A percentile compares a stretch with the other conserved stretches of the same genome.
phyloP scores from a whole-genome alignment of 2,113 vertebrate genomes.

The Gorilla gorilla region DNA sequence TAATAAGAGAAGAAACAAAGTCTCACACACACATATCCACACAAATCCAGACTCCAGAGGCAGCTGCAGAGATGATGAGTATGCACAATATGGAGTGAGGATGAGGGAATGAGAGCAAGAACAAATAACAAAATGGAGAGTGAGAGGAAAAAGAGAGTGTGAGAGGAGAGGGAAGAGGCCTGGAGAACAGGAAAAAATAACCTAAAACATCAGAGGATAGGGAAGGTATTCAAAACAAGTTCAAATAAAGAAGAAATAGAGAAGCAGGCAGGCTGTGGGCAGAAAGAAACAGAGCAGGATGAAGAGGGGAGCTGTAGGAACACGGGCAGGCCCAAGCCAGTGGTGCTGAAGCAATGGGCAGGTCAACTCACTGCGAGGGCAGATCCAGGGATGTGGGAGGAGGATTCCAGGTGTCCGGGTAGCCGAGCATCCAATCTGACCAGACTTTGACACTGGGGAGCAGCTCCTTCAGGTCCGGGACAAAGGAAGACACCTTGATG shows the following conservation, averaged over 20 bases:
- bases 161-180: not conserved
- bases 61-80: not conserved
- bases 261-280: not conserved
- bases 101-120: not conserved
- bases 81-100: not conserved
- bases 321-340: not conserved
- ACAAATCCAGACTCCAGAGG: not conserved
- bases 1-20: conserved; percentile 3
- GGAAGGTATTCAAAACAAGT: not conserved
- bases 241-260: not conserved
- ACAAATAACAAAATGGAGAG: conserved; percentile 5
- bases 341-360: not conserved
- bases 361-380: conserved; percentile 84
- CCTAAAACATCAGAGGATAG: not conserved
- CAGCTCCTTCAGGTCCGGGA: conserved; percentile 92
- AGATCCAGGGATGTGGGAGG: conserved; percentile 89
- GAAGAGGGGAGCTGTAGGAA: not conserved
- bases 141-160: not conserved
- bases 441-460: conserved; percentile 97
- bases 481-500: conserved; percentile 93
- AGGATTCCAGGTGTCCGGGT: conserved; percentile 97
- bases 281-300: not conserved
- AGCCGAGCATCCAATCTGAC: conserved; percentile 99
- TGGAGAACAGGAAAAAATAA: not conserved
- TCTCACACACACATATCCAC: not conserved